Conservation (phyloP, 2,888 invertebrate species). For the Iselma pallidipennis region DNA sequence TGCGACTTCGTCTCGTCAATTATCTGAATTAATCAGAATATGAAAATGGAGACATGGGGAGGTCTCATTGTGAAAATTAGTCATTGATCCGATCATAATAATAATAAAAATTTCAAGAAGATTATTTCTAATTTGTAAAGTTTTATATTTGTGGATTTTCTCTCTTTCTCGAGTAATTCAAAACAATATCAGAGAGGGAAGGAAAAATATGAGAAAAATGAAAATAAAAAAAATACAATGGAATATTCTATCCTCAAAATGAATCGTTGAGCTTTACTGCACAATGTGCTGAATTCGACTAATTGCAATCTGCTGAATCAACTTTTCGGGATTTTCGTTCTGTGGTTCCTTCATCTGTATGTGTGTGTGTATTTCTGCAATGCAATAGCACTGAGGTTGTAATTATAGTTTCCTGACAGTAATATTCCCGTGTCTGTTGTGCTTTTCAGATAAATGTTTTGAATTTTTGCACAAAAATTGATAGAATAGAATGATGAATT, state of each 20-base stretch:
- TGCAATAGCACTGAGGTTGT: no score
- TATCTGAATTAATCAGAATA: background rate
- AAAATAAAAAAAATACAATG: background rate
- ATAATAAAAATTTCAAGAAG: background rate
- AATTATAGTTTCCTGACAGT: background rate
- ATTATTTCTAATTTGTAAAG: background rate
- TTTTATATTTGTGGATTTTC: background rate
- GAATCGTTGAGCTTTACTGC: background rate
- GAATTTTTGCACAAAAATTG: background rate
- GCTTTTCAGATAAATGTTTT: background rate
- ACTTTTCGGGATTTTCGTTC: background rate
- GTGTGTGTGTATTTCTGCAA: background rate
- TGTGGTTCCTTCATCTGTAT: background rate
- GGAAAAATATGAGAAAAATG: background rate
- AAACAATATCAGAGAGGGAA: no score
- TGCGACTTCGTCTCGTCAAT: constrained; percentile 1
- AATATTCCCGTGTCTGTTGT: background rate
- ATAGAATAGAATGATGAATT: background rate
- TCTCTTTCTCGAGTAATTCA: background rate
- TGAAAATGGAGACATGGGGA: background rate
- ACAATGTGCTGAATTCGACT: constrained; percentile 3
- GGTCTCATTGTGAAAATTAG: background rate
- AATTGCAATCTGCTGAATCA: constrained; percentile 3
- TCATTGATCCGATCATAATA: background rate
- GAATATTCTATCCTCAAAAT: background rate